Base-by-base conservation (phyloP, 1,140 invertebrate genomes). In the Nasonia longicornis region DNA sequence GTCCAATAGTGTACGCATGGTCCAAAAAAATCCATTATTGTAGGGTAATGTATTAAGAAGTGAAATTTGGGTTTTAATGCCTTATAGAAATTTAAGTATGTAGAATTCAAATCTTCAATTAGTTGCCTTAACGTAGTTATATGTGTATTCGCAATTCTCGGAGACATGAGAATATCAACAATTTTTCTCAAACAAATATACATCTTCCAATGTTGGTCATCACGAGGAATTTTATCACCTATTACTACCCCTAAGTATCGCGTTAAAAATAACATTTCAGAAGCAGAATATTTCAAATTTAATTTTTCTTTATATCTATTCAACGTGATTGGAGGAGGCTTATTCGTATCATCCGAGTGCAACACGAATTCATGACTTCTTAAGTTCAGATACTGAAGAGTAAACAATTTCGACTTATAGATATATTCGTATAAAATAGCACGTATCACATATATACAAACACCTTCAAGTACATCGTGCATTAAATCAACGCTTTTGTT, bases 401-500 rank as follows among this genome's bases (percentile, higher is more conserved):
- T 77, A 45, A 69, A 77, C 11, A 77, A 67, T 77, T 77, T 69
- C n/a, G 4, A 69, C 3, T 22, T 42, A 67, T 67, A 77, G 20
- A 67, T 77, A 2, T 67, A 77, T 22, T 77, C 35, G 58, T 77
- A 69, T 45, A 77, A 67, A 10, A 69, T 45, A 42, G 63, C 20
- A 29, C 63, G 75, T 26, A 77, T 42, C 3, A 67, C 63, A 63
- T 77, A 77, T 12, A 66, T 63, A 66, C 29, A 71, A 45, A 83
- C 71, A 1, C 84, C 80, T 42, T 80, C 82, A 26, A 75, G 70
- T 12, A 84, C 16, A 77, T 84, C 84, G 66, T 84, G 84, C 84
- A 84, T 84, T 16, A 83, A 67, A 81, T 83, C 84, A 14, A 83
- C 81, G 16, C 84, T 84, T 67, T 86, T 82, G 84, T 91, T 90